Evolutionary conservation across 2,113 vertebrate genomes (phyloP), one percentile per base, ranked within the genome.

Genomic region (Mungos mungo): DNA sequence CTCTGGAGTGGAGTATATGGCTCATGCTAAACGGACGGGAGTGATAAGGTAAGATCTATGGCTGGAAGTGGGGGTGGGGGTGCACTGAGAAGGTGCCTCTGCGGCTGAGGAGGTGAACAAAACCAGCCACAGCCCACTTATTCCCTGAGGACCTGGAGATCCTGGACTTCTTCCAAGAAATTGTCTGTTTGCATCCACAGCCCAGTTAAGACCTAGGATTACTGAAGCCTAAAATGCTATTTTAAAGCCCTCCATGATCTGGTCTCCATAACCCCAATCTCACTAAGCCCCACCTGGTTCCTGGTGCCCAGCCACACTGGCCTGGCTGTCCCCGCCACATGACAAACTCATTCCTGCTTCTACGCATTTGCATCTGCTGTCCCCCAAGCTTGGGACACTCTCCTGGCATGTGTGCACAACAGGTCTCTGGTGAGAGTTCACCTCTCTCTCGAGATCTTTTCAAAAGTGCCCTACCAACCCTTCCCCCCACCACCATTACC

Each of bases 31-130:
- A 97, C 10, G 98, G 97, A 98, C 96, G 76, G 96, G 97, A 97
- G 97, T 98, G 98, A 98, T 98, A 97, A 98, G 97, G 96, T 94
- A 97, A 98, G 97, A 98, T 98, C 87, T 98, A 98, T 69, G 68
- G 94, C 96, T 90, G 41, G 57, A 52, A 96, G 96, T 68, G 76
- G 85, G 71, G 69, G 69, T 50, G 63, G 60, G 52, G 25, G n/a
- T 57, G 60, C 41, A 1, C 80, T 50, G 94, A 69, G 95, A 76
- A 94, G 89, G 65, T 83, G 93, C 95, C 74, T 97, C 95, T 90
- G 65, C 80, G 38, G 94, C 50, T 3, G 57, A 96, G 74, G 57
- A 96, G 74, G 77, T 10, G 8, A 60, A 23, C 47, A 57, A 25
- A 82, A 38, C 65, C 83, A 63, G 90, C 63, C 90, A 18, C 57